A percentile compares a stretch with the other conserved stretches of the same genome.
Evolutionary conservation across 2,888 invertebrate species (phyloP).

Genomic region (Ceraclea dissimilis): DNA sequence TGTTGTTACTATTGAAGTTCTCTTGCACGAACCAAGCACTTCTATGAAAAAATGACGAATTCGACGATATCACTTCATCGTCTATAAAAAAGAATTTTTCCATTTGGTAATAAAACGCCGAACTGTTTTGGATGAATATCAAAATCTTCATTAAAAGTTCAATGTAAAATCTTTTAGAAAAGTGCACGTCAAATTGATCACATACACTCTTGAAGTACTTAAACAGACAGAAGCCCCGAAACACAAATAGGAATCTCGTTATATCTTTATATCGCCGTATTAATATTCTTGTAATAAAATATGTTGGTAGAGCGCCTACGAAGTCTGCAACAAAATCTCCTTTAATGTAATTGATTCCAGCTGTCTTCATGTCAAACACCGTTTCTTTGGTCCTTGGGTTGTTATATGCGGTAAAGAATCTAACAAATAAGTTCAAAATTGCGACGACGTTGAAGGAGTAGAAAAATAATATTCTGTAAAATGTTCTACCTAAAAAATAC

Average conservation of each 20-base stretch:
- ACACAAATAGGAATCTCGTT: background rate
- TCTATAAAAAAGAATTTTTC: background rate
- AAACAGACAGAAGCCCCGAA: slow-evolving; percentile 7
- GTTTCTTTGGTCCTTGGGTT: slow-evolving; percentile 16
- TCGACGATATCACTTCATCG: too few species aligned
- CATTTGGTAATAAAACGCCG: background rate
- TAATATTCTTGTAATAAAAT: too few species aligned
- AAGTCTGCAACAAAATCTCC: slow-evolving; percentile 12
- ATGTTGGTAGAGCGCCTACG: slow-evolving; percentile 10
- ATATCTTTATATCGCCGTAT: too few species aligned
- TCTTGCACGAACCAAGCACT: background rate
- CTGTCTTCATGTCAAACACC: slow-evolving; percentile 1
- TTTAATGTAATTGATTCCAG: slow-evolving; percentile 10
- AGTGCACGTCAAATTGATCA: slow-evolving; percentile 8
- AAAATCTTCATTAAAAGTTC: slow-evolving; percentile 7
- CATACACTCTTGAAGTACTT: slow-evolving; percentile 14
- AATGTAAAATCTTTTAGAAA: slow-evolving; percentile 3
- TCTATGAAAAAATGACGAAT: too few species aligned
- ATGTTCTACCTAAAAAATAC: too few species aligned
- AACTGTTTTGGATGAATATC: slow-evolving; percentile 9
- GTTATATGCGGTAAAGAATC: slow-evolving; percentile 14
- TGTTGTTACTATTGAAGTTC: background rate
- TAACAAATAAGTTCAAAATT: slow-evolving; percentile 10
- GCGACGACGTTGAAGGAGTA: slow-evolving; percentile 5
- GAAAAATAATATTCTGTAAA: too few species aligned